Evolutionary conservation across 1,140 invertebrate species (phyloP).

Genomic region (Phthorimaea operculella): DNA sequence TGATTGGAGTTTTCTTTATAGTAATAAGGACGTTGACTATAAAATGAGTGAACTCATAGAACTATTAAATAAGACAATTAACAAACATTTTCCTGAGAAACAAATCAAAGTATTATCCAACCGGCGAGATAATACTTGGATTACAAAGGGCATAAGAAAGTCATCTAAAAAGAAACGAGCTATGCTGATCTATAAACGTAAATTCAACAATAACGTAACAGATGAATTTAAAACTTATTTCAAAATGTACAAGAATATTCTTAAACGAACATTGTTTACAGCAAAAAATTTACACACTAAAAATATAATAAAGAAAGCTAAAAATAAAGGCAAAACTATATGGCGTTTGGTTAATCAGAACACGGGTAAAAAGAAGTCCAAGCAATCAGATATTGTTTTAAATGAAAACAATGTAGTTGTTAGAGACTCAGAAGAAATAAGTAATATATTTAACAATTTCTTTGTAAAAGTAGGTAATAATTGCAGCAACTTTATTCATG

Average conservation of each 20-base stretch:
- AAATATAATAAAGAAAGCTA: neutral
- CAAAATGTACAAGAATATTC: neutral
- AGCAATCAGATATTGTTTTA: neutral
- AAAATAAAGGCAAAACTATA: neutral
- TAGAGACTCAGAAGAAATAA: neutral
- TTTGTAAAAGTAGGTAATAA: conserved; percentile 4
- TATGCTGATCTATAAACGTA: neutral
- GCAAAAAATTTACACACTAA: neutral
- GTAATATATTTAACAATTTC: conserved; percentile 4
- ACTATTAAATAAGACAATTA: neutral
- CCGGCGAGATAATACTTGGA: neutral
- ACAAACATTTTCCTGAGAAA: neutral
- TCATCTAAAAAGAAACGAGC: neutral
- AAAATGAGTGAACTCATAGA: conserved; percentile 5
- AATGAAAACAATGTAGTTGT: neutral
- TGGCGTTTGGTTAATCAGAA: conserved; percentile 5
- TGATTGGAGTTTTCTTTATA: neutral
- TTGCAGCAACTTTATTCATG: too few species aligned
- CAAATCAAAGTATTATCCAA: neutral
- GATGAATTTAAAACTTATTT: neutral
- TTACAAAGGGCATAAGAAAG: neutral
- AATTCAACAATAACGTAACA: neutral
- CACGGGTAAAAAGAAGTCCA: neutral
- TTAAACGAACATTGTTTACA: neutral
- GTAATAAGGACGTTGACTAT: conserved; percentile 3